These are phyloP conservation scores for Harpalus rufipes DNA, from an alignment of 2,888 invertebrate genomes.

Conservation along the genomic window DNA sequence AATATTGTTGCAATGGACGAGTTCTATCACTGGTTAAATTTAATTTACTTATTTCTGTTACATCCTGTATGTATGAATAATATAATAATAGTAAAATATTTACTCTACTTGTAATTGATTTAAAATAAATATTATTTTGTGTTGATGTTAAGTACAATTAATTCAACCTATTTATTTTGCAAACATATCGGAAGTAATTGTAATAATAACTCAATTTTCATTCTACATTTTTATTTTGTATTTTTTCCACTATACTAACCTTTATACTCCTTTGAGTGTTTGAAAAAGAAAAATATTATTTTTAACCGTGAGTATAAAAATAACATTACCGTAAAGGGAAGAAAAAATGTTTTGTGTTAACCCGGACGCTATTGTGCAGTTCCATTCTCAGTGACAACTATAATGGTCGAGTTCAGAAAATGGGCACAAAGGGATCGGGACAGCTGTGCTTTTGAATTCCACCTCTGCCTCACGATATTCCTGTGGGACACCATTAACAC, in stretches of 20 bases:
- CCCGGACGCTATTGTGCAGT: constrained; percentile 45
- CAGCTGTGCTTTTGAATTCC: constrained; percentile 55
- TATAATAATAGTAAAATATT: no score
- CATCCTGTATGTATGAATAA: no score
- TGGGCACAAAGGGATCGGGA: constrained; percentile 58
- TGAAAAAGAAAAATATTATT: constrained; percentile 57
- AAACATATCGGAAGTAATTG: neutral
- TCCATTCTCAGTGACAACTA: constrained; percentile 62
- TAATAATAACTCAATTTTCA: neutral
- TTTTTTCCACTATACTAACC: constrained; percentile 16
- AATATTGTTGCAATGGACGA: no score
- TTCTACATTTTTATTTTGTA: constrained; percentile 5
- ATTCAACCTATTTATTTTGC: neutral
- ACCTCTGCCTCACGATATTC: constrained; percentile 31
- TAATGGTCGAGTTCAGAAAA: constrained; percentile 61
- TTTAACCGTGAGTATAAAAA: constrained; percentile 48
- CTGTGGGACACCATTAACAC: constrained; percentile 62
- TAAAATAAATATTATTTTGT: neutral
- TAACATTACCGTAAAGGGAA: constrained; percentile 55
- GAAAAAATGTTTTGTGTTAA: constrained; percentile 60
- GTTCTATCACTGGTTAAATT: no score
- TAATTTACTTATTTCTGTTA: no score
- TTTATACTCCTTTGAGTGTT: constrained; percentile 25
- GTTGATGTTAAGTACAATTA: neutral
- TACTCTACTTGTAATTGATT: no score